A percentile compares a stretch with the other conserved stretches of the same genome.
phyloP scores from a whole-genome alignment of 2,797 vertebrate genomes.

The Echeneis naucrates region DNA sequence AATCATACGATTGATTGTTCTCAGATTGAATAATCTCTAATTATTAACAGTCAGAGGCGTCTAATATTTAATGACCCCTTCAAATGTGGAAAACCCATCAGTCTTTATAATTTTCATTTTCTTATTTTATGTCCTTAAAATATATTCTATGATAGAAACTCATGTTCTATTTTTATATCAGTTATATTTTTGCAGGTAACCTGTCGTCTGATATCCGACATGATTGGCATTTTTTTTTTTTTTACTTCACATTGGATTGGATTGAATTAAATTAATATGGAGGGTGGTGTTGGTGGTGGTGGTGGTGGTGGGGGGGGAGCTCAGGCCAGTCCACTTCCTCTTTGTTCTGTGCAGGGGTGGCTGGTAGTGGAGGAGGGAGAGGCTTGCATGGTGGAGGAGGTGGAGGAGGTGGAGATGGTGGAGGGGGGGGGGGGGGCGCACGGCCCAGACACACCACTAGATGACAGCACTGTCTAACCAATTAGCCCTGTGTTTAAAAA shows the following conservation, averaged over 20 bases:
- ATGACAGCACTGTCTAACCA: conserved; percentile 76
- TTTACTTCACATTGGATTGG: neutral
- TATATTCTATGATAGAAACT: too few species aligned
- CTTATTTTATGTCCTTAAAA: neutral
- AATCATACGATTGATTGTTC: neutral
- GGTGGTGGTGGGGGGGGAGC: too few species aligned
- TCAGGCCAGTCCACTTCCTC: conserved; percentile 19
- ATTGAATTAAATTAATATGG: neutral
- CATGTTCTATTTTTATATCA: neutral
- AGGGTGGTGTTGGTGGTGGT: too few species aligned
- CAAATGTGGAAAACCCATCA: neutral
- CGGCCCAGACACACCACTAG: conserved; percentile 72
- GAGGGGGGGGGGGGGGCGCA: conserved; percentile 31
- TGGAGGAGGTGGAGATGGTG: too few species aligned
- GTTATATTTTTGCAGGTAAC: too few species aligned
- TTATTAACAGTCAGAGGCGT: neutral
- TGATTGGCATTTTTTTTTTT: too few species aligned
- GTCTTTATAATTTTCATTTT: neutral
- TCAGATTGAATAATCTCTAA: neutral
- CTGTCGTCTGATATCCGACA: neutral
- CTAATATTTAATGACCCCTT: neutral
- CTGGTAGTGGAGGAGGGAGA: too few species aligned
- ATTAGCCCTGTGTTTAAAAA: conserved; percentile 52
- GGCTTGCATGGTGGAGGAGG: too few species aligned
- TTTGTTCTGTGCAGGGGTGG: conserved; percentile 54